Percentiles rank a stretch among this genome's conserved stretches.
These are phyloP conservation scores for Mycetomoellerius zeteki DNA, from an alignment of 1,140 invertebrate genomes.

Conservation along the genomic window DNA sequence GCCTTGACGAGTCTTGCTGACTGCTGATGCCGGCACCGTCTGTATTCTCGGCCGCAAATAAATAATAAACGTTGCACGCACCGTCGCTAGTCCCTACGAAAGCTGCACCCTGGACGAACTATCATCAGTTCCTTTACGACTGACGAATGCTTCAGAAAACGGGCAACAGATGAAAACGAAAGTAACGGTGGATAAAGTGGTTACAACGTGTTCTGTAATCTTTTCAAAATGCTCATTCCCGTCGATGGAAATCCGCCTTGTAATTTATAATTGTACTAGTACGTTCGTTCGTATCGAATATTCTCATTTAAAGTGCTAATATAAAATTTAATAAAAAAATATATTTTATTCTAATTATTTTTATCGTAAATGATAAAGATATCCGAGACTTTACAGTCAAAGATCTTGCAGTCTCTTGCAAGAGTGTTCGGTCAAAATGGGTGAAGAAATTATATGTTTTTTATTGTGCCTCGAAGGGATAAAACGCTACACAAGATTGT, in stretches of 20 bases:
- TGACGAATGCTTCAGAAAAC: conserved; percentile 47
- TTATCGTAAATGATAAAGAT: not conserved
- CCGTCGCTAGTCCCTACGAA: conserved; percentile 8
- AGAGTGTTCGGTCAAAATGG: not conserved
- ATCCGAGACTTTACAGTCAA: not conserved
- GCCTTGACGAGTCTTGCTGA: conserved; percentile 41
- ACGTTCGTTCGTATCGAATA: not conserved
- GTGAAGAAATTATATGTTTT: not conserved
- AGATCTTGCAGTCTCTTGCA: no score
- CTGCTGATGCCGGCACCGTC: conserved; percentile 50
- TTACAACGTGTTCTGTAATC: conserved; percentile 7
- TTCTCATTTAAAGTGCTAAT: not conserved
- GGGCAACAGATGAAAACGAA: conserved; percentile 49
- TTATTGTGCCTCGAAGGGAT: not conserved
- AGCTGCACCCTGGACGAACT: conserved; percentile 28
- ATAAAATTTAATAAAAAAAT: not conserved
- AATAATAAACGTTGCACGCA: conserved; percentile 72
- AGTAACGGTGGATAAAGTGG: conserved; percentile 49
- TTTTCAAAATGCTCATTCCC: conserved; percentile 8
- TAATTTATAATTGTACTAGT: not conserved
- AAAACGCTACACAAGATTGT: not conserved
- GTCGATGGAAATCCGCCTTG: not conserved
- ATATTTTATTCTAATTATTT: not conserved
- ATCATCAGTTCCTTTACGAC: conserved; percentile 56
- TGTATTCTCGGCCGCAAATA: conserved; percentile 70